Evolutionary conservation across 2,113 vertebrate species (phyloP).

Genomic region (Pluvialis apricaria): DNA sequence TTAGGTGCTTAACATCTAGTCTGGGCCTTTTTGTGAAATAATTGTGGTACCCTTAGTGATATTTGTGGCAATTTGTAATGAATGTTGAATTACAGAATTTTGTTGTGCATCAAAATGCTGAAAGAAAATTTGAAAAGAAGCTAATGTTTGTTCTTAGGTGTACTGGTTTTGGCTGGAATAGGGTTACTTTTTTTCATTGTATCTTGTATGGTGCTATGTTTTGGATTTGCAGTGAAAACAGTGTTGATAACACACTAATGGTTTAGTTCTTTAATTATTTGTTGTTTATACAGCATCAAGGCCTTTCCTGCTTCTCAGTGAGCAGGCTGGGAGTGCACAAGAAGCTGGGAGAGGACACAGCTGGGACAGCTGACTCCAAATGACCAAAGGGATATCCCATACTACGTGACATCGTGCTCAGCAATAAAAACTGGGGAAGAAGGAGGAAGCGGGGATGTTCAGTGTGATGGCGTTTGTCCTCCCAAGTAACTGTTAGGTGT

Average conservation of each 20-base stretch:
- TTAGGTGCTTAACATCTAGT: background rate
- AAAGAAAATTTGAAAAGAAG: background rate
- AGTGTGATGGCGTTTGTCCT: accelerated
- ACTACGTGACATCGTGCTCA: accelerated
- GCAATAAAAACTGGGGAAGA: background rate
- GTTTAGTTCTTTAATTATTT: background rate
- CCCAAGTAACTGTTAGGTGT: accelerated
- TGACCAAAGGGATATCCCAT: background rate
- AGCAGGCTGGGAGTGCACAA: accelerated
- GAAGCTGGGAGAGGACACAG: background rate
- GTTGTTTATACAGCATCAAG: background rate
- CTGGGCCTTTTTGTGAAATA: background rate
- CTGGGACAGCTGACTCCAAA: background rate
- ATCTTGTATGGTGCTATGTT: background rate
- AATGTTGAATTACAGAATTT: background rate
- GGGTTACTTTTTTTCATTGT: background rate
- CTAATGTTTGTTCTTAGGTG: background rate
- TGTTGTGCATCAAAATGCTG: background rate
- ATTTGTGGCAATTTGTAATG: background rate
- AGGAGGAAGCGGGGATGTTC: accelerated
- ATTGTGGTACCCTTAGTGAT: background rate
- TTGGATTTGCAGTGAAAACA: background rate
- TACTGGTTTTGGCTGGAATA: background rate
- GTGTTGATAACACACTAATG: background rate
- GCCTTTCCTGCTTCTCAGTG: background rate